phyloP scores from a whole-genome alignment of 2,797 vertebrate genomes.

The Cossypha heuglini region DNA sequence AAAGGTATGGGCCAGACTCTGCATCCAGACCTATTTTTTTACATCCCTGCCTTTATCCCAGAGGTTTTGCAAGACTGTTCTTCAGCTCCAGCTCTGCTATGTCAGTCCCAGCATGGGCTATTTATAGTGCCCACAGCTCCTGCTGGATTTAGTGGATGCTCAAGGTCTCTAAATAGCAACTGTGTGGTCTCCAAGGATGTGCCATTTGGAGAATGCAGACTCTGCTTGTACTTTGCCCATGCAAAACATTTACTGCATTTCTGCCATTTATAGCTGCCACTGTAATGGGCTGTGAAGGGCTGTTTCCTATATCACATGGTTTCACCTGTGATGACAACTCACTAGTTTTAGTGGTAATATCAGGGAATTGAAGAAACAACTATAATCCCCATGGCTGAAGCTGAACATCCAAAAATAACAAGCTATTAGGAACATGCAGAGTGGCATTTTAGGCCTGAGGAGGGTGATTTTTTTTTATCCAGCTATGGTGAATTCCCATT shows the following conservation, averaged over 20 bases:
- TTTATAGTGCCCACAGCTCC: background rate
- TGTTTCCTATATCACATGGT: background rate
- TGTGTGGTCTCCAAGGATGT: background rate
- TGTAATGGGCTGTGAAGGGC: background rate
- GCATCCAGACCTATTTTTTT: background rate
- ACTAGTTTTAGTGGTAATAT: background rate
- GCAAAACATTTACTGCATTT: background rate
- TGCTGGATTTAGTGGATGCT: background rate
- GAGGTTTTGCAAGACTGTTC: background rate
- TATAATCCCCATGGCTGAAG: background rate
- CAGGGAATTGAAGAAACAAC: background rate
- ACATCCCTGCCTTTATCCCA: background rate
- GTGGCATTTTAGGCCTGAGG: background rate
- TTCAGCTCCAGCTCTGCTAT: background rate
- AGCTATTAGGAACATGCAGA: slow-evolving; percentile 27
- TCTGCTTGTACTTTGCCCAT: background rate
- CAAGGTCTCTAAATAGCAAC: slow-evolving; percentile 18
- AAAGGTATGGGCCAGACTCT: background rate
- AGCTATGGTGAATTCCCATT: background rate
- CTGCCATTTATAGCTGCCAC: background rate
- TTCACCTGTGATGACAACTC: background rate
- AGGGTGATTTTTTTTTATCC: background rate
- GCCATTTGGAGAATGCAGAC: background rate
- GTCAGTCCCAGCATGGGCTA: background rate
- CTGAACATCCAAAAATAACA: slow-evolving; percentile 29